Conservation (phyloP, 2,113 vertebrate genomes). For the Spermophilus dauricus region DNA sequence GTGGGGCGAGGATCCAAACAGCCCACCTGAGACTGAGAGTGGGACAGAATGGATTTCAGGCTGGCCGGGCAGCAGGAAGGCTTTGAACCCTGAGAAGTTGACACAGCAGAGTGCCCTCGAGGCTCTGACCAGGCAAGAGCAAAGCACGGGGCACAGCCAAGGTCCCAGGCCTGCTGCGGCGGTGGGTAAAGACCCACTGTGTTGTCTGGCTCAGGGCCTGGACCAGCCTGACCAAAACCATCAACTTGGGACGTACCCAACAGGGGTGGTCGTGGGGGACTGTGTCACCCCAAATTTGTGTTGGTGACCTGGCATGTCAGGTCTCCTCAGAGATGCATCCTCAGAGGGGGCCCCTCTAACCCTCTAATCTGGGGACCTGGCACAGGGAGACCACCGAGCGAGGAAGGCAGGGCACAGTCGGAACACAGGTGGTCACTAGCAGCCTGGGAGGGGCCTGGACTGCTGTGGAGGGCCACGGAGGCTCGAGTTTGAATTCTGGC, state of each 20-base stretch:
- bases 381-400: background rate
- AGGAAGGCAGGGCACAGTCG: no score
- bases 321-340: background rate
- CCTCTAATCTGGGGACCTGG: background rate
- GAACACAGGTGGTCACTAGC: no score
- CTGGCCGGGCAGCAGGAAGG: no score
- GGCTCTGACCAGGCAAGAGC: no score
- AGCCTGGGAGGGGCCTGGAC: background rate
- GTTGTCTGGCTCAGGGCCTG: no score
- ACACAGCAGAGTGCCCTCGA: background rate
- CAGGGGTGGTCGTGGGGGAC: rapidly evolving
- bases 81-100: rapidly evolving
- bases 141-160: no score
- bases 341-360: no score
- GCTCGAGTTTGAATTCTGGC: no score
- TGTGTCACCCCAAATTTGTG: background rate
- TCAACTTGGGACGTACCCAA: rapidly evolving
- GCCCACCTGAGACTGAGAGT: background rate
- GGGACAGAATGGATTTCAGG: background rate
- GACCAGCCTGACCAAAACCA: no score
- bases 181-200: no score
- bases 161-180: no score
- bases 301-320: background rate
- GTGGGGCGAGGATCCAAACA: background rate
- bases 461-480: background rate